Percentiles rank a stretch among this genome's conserved stretches.
These are phyloP conservation scores for Linnaemya vulpina DNA, from an alignment of 2,888 invertebrate genomes.

Conservation along the genomic window DNA sequence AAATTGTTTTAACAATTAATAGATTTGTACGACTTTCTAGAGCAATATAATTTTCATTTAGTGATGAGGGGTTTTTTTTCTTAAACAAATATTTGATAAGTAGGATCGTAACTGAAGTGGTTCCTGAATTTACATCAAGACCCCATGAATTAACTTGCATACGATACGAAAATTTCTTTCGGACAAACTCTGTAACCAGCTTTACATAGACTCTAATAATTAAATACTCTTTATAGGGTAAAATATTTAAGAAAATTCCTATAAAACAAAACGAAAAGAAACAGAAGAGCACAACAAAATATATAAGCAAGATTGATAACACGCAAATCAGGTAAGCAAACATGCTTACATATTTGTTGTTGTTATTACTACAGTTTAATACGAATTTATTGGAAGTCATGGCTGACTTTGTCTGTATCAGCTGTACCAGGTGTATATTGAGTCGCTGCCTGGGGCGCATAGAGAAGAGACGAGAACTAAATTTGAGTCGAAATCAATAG, in stretches of 20 bases:
- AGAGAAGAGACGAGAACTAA: conserved; percentile 15
- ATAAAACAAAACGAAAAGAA: background rate
- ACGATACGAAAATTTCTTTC: too few relatives aligned
- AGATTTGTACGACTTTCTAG: too few relatives aligned
- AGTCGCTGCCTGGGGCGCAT: background rate
- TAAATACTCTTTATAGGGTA: background rate
- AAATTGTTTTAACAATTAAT: too few relatives aligned
- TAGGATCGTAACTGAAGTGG: too few relatives aligned
- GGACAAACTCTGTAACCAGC: too few relatives aligned
- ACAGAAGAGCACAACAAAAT: background rate
- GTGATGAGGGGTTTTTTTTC: too few relatives aligned
- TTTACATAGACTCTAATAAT: background rate
- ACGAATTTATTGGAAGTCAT: background rate
- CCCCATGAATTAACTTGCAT: too few relatives aligned
- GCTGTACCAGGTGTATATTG: background rate
- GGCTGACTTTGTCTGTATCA: background rate
- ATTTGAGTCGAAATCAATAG: conserved; percentile 19
- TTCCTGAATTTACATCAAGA: too few relatives aligned
- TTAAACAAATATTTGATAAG: too few relatives aligned
- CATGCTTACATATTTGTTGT: background rate
- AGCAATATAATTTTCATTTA: too few relatives aligned
- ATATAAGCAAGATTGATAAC: conserved; percentile 9
- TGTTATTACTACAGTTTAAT: background rate
- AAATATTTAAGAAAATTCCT: background rate
- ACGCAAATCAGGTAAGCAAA: conserved; percentile 20